Conservation (phyloP, 2,888 invertebrate species). For the Heliconius ethilla region DNA sequence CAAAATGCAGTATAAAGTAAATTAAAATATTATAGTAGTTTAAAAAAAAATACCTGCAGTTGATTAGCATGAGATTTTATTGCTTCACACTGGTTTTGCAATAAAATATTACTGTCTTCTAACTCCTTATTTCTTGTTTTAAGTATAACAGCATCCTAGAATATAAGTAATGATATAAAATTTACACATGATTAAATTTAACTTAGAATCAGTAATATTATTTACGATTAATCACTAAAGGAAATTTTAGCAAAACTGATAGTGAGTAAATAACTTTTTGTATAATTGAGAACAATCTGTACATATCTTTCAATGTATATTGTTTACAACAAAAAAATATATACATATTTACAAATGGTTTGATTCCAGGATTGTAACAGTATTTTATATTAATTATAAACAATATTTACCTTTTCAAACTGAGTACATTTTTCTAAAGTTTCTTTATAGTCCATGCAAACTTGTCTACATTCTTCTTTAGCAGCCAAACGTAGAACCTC, state of each 20-base stretch:
- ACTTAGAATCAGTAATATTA: background rate
- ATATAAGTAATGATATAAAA: constrained; percentile 28
- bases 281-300: background rate
- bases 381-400: constrained; percentile 4
- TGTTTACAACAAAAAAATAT: no score
- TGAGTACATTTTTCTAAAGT: constrained; percentile 54
- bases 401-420: constrained; percentile 60
- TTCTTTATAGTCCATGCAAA: constrained; percentile 58
- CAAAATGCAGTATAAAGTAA: background rate
- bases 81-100: constrained; percentile 50
- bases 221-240: background rate
- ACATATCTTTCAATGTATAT: background rate
- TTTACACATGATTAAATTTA: background rate
- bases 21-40: background rate
- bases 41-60: constrained; percentile 56
- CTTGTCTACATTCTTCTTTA: constrained; percentile 61
- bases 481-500: constrained; percentile 52
- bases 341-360: no score
- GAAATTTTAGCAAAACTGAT: background rate
- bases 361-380: background rate
- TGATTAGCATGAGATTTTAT: constrained; percentile 62
- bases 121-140: constrained; percentile 44
- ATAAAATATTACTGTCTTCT: constrained; percentile 37
- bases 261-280: background rate
- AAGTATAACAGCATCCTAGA: constrained; percentile 55